Evolutionary conservation across 2,797 vertebrate genomes (phyloP).

Genomic region (Falco rusticolus): DNA sequence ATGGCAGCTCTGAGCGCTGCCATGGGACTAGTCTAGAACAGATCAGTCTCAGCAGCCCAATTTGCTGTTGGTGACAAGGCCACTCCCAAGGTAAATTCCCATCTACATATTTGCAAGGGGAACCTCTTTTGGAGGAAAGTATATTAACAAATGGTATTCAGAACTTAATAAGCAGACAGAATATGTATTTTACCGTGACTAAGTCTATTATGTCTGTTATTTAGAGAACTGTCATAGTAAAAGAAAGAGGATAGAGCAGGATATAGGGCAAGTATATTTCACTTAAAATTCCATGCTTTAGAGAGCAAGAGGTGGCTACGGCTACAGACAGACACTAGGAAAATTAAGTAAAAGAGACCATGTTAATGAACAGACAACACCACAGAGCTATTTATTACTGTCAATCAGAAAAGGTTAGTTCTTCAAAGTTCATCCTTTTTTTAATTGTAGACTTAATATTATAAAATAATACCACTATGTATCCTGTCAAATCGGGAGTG

Average conservation of each 20-base stretch:
- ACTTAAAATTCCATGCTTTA: neutral
- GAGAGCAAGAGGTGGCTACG: neutral
- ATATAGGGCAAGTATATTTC: neutral
- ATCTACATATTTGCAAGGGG: neutral
- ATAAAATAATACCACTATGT: neutral
- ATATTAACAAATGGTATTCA: neutral
- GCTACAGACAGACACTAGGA: neutral
- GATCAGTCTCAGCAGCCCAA: neutral
- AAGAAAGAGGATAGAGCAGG: neutral
- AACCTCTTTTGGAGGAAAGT: neutral
- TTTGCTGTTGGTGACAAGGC: neutral
- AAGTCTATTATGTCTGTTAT: neutral
- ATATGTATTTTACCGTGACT: neutral
- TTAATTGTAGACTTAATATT: neutral
- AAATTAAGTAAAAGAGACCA: neutral
- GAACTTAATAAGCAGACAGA: neutral
- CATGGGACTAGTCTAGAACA: neutral
- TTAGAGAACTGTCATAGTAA: neutral
- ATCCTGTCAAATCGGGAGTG: neutral
- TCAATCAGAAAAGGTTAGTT: constrained; percentile 37
- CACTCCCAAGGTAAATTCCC: neutral
- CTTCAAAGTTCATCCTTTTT: neutral
- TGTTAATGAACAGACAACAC: constrained; percentile 3
- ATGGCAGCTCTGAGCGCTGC: neutral
- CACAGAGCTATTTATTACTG: constrained; percentile 1